Percentiles rank a stretch among this genome's conserved stretches.
Evolutionary conservation across 2,113 vertebrate genomes (phyloP).

Genomic region (Urocitellus parryii): DNA sequence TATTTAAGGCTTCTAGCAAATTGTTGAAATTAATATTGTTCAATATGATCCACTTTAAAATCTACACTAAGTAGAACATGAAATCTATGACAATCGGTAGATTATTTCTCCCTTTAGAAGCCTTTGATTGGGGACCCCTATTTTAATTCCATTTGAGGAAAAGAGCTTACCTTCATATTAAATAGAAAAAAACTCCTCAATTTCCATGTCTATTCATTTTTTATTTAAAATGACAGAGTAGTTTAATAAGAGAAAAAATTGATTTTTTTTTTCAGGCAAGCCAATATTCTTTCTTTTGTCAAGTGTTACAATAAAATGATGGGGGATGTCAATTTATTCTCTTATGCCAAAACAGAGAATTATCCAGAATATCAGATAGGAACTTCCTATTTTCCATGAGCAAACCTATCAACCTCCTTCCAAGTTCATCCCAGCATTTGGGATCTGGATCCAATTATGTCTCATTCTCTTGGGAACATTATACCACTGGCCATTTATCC

Average conservation of each 20-base stretch:
- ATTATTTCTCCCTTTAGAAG: neutral
- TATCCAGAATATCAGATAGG: neutral
- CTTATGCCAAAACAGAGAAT: neutral
- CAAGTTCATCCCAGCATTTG: neutral
- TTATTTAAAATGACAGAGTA: neutral
- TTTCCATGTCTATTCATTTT: neutral
- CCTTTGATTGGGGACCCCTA: neutral
- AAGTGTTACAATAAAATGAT: neutral
- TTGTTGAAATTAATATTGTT: neutral
- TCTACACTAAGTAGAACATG: neutral
- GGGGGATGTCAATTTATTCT: neutral
- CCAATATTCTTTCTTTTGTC: neutral
- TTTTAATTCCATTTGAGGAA: conserved; percentile 22
- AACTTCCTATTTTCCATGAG: neutral
- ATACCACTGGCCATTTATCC: neutral
- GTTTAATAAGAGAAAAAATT: neutral
- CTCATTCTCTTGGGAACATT: neutral
- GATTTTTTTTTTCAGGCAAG: neutral
- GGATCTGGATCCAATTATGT: neutral
- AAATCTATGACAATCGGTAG: neutral
- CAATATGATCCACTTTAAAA: neutral
- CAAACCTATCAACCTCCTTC: neutral
- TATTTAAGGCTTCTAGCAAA: neutral
- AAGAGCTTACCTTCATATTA: neutral
- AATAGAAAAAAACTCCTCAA: neutral